Base-by-base conservation (phyloP, 2,797 vertebrate species). In the Gallinago nigripennis region DNA sequence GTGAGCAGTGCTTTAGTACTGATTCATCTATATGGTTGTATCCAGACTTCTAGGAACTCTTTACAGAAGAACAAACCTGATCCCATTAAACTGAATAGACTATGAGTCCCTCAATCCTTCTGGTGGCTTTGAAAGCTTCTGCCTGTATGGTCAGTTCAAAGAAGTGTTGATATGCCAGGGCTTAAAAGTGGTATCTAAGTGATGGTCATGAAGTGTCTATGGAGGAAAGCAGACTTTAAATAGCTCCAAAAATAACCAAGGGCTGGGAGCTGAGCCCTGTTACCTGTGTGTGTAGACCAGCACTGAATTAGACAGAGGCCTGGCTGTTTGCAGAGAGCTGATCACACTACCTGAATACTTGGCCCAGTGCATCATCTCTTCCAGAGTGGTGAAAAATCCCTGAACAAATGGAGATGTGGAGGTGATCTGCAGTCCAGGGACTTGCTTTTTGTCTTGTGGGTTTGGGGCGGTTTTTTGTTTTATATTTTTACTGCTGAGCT, bases 391-490 rank as follows among this genome's bases (percentile, higher is more conserved):
- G 61, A 48, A 86, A 88, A 93, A 25, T 11, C 91, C 56, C 71
- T 85, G 70, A 93, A 21, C 86, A 85, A 96, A 87, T 48, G 57
- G 78, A 88, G 69, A 73, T 76, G 21, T 63, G 56, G 77, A 88
- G 86, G 51, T 80, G 86, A 95, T 70, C 63, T 69, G 51, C 81
- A 88, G 70, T 86, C 64, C 68, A 85, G 92, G 58, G 70, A 31
- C 63, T 91, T 82, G 16, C 43, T 82, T 78, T 70, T 41, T 82
- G 11, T 85, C 43, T 56, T n/a, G 31, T 57, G 17, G 17, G 9
- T 5, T 45, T 83, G 79, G 25, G 50, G 48, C 16, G 2, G 25
- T 37, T 58, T 70, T 70, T 66, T 65, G 10, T 61, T 78, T 88
- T 65, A 17, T 82, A 94, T 82, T 81, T 82, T 70, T 39, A 35